These are phyloP conservation scores for Goniozus legneri DNA, from an alignment of 1,140 invertebrate species.

Conservation along the genomic window DNA sequence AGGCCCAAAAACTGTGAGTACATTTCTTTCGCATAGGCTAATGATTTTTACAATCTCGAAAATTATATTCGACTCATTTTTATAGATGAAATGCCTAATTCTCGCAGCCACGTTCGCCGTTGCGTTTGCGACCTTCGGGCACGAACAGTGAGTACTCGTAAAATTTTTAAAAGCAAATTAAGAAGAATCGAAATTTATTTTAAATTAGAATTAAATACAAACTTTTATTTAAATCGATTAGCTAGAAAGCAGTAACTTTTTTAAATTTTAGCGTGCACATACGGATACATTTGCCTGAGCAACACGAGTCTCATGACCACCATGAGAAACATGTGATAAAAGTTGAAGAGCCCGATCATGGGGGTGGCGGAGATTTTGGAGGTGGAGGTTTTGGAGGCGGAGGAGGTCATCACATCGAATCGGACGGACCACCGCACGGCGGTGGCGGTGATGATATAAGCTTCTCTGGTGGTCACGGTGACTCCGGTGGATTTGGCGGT, in stretches of 20 bases:
- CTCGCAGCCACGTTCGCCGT: slow-evolving; percentile 26
- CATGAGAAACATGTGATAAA: slow-evolving; percentile 35
- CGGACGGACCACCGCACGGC: too few relatives aligned
- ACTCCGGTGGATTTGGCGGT: slow-evolving; percentile 8
- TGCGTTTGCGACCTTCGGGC: slow-evolving; percentile 42
- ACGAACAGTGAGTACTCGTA: slow-evolving; percentile 46
- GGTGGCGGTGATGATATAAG: too few relatives aligned
- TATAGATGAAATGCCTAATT: slow-evolving; percentile 29
- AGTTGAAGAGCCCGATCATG: slow-evolving; percentile 34
- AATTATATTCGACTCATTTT: too few relatives aligned
- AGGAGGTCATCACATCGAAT: slow-evolving; percentile 21
- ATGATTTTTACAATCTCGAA: too few relatives aligned
- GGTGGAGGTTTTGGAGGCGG: slow-evolving; percentile 26
- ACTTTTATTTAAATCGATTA: too few relatives aligned
- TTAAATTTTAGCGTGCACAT: slow-evolving; percentile 48
- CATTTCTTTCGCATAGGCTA: too few relatives aligned
- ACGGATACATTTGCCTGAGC: slow-evolving; percentile 45
- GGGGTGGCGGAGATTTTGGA: slow-evolving; percentile 25
- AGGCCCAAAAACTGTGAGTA: too few relatives aligned
- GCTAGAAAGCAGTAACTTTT: neutral
- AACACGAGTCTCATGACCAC: slow-evolving; percentile 34
- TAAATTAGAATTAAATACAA: too few relatives aligned
- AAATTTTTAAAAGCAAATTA: slow-evolving; percentile 2
- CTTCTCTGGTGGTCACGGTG: slow-evolving; percentile 18
- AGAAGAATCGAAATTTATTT: slow-evolving; percentile 5